Conservation (phyloP, 2,888 invertebrate genomes). For the Arge pagana region DNA sequence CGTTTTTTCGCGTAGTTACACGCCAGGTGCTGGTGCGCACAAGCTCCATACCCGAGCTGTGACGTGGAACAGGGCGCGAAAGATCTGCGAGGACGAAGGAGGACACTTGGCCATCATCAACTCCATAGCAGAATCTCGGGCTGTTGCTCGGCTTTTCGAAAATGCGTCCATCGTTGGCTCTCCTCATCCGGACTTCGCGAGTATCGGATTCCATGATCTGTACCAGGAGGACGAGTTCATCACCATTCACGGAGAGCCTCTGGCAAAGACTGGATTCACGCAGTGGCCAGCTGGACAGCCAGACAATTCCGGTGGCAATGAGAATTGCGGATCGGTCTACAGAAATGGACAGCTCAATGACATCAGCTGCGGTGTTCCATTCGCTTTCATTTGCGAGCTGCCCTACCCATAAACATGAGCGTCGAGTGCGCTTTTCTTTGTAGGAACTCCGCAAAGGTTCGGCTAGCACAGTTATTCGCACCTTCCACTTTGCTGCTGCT, state of each 20-base stretch:
- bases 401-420: too few relatives aligned
- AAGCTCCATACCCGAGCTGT: slow-evolving; percentile 55
- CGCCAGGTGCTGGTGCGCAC: slow-evolving; percentile 29
- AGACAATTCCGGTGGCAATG: background rate
- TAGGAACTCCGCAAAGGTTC: too few relatives aligned
- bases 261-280: background rate
- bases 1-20: background rate
- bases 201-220: slow-evolving; percentile 9
- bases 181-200: background rate
- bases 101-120: slow-evolving; percentile 54
- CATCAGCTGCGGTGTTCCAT: background rate
- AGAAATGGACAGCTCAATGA: slow-evolving; percentile 1
- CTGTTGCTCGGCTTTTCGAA: slow-evolving; percentile 25
- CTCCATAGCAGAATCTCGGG: slow-evolving; percentile 47
- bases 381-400: background rate
- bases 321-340: slow-evolving; percentile 7
- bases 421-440: too few relatives aligned
- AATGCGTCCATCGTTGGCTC: slow-evolving; percentile 6
- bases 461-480: too few relatives aligned
- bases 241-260: slow-evolving; percentile 5
- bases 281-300: slow-evolving; percentile 6
- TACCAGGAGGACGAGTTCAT: slow-evolving; percentile 1
- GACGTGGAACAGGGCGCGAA: slow-evolving; percentile 55
- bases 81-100: slow-evolving; percentile 51
- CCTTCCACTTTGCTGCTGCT: too few relatives aligned